Base-by-base conservation (phyloP, 2,113 vertebrate genomes). In the Sardina pilchardus region DNA sequence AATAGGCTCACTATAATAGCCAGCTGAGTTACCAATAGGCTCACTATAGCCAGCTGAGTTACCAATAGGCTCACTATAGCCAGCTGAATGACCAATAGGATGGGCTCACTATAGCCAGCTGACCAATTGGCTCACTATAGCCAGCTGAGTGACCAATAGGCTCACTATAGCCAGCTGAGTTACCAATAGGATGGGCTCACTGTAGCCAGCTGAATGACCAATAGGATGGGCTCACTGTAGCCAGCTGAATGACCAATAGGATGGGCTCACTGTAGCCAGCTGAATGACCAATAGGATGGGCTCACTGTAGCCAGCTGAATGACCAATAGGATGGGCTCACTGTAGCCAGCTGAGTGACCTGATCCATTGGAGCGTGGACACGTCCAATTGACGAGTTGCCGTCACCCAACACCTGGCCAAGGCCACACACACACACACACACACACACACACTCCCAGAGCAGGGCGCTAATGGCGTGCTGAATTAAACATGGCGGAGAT, bases 401-500 rank as follows among this genome's bases (percentile, higher is more conserved):
- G 89, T 85, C 82, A 89, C 83, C 87, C 84, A 81, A 88, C 82
- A 87, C 88, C 7, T 12, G 16, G 82, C 48, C 39, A 14, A 63
- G n/a, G 43, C 21, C 82, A 63, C 6, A 17, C 78, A 16, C 36
- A n/a, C n/a, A n/a, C n/a, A n/a, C n/a, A n/a, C n/a, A n/a, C n/a
- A n/a, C n/a, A n/a, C n/a, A n/a, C n/a, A n/a, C n/a, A n/a, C n/a
- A n/a, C n/a, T n/a, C n/a, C n/a, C n/a, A n/a, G n/a, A n/a, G n/a
- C n/a, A n/a, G n/a, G 82, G 53, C 21, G 36, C 48, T 84, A 85
- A 87, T 83, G 56, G 48, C 59, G 82, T 83, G 80, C 45, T 89
- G 84, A 89, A 89, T 88, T 82, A 87, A 39, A 81, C 19, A 86
- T 81, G 82, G 71, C 78, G 63, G 10, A 30, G 88, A 87, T 86